phyloP scores from a whole-genome alignment of 1,140 invertebrate species.

The Varroa destructor region DNA sequence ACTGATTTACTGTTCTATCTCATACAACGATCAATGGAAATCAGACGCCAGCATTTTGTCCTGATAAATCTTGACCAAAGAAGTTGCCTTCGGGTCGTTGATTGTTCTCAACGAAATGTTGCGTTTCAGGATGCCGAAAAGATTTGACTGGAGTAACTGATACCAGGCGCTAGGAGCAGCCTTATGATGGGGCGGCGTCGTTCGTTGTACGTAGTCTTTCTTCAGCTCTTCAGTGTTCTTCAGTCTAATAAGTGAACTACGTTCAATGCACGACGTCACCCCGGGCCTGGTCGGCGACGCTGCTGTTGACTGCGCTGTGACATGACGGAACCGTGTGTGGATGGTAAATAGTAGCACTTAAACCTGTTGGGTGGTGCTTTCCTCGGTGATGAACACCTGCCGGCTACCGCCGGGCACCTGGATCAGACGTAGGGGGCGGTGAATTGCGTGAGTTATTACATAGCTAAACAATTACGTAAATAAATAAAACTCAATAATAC shows the following conservation, averaged over 20 bases:
- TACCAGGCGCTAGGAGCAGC: too few species aligned
- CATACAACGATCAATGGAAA: slow-evolving; percentile 24
- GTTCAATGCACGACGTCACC: neutral
- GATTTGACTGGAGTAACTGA: slow-evolving; percentile 5
- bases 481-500: too few species aligned
- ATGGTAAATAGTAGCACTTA: slow-evolving; percentile 1
- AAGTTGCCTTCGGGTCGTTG: too few species aligned
- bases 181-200: too few species aligned
- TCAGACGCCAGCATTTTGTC: slow-evolving; percentile 7
- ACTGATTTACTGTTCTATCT: slow-evolving; percentile 23
- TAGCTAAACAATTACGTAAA: too few species aligned
- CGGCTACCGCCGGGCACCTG: slow-evolving; percentile 35
- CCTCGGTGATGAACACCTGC: slow-evolving; percentile 37
- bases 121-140: slow-evolving; percentile 19
- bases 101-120: slow-evolving; percentile 4
- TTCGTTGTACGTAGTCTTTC: too few species aligned
- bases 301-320: neutral
- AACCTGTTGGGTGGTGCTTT: slow-evolving; percentile 30
- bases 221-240: too few species aligned
- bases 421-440: neutral
- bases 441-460: too few species aligned
- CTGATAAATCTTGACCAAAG: neutral
- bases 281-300: neutral
- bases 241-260: neutral
- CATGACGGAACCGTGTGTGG: slow-evolving; percentile 15